A percentile compares a stretch with the other conserved stretches of the same genome.
phyloP scores from a whole-genome alignment of 2,113 vertebrate species.

The Nibea albiflora region DNA sequence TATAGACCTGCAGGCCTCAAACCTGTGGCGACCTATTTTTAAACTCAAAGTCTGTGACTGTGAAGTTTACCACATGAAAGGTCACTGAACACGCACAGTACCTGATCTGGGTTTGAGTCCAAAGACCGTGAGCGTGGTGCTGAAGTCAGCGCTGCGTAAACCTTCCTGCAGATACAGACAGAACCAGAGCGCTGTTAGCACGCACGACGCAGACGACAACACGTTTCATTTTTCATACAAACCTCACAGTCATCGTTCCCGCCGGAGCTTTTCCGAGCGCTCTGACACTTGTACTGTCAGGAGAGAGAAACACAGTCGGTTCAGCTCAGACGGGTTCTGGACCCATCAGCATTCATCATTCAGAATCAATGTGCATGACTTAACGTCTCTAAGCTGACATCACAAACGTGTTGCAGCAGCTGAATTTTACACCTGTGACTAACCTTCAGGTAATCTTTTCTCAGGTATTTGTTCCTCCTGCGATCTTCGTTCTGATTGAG shows the following conservation, averaged over 20 bases:
- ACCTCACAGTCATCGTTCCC: conserved; percentile 93
- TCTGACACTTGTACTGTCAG: conserved; percentile 85
- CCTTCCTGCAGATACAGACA: conserved; percentile 74
- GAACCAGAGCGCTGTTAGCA: background rate
- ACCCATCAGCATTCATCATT: background rate
- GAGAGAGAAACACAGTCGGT: background rate
- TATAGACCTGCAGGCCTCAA: too few relatives aligned
- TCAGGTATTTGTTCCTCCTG: conserved; percentile 93
- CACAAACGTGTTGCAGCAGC: too few relatives aligned
- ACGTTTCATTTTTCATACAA: background rate
- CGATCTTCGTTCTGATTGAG: conserved; percentile 95
- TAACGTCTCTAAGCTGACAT: too few relatives aligned
- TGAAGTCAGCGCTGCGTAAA: conserved; percentile 77
- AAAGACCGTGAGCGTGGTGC: conserved; percentile 87
- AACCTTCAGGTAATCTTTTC: conserved; percentile 98
- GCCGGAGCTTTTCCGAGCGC: conserved; percentile 89
- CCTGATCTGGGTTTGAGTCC: conserved; percentile 97
- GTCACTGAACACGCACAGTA: conserved; percentile 59
- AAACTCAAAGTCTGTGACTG: background rate
- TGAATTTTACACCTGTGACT: background rate
- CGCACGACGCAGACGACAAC: background rate
- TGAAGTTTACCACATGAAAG: background rate
- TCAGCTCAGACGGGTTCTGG: background rate
- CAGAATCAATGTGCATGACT: too few relatives aligned
- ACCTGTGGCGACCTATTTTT: background rate